Base-by-base conservation (phyloP, 2,888 invertebrate genomes). In the Zeuzera pyrina region DNA sequence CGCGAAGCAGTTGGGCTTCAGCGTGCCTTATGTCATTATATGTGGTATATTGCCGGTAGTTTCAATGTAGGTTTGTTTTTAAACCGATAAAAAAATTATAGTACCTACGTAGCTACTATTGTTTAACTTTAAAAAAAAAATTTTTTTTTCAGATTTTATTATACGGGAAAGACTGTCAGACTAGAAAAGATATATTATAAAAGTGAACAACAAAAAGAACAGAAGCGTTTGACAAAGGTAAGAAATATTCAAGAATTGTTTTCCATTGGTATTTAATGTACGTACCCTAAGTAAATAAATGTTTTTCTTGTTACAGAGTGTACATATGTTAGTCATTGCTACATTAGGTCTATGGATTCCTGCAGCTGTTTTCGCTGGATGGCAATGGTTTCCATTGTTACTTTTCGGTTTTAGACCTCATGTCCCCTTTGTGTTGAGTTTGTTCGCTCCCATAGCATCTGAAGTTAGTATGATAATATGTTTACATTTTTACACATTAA, bases 301-400 rank as follows among this genome's bases (percentile, higher is more conserved):
- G 11, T 13, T 12, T 30, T 25, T 3, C n/a, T 29, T 25, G 2
- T 25, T 42, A 11, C 47, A 85, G 85, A 79, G 78, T 45, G 46
- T 79, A 2, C 71, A 78, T 36, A 61, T 66, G 8, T 44, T 81
- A 22, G 64, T 67, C 27, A 58, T 78, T 4, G 54, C 71, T 21
- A 79, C 84, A 12, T 49, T 84, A 42, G 66, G 83, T 23, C 48
- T 85, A 19, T 86, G 85, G 85, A 58, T 79, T 12, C 86, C 86
- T 2, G 71, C 83, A n/a, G 79, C 63, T 1, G 53, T 86, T 23
- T 48, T 79, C 42, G 62, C 68, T 4, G 72, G 76, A 19, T 85
- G 79, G 76, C 78, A 85, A 43, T 79, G 81, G 79, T 38, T 78
- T 3, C 78, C 83, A 0, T 47, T 72, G 10, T 49, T 83, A 29